phyloP scores from a whole-genome alignment of 2,113 vertebrate genomes.

The Vimba vimba region DNA sequence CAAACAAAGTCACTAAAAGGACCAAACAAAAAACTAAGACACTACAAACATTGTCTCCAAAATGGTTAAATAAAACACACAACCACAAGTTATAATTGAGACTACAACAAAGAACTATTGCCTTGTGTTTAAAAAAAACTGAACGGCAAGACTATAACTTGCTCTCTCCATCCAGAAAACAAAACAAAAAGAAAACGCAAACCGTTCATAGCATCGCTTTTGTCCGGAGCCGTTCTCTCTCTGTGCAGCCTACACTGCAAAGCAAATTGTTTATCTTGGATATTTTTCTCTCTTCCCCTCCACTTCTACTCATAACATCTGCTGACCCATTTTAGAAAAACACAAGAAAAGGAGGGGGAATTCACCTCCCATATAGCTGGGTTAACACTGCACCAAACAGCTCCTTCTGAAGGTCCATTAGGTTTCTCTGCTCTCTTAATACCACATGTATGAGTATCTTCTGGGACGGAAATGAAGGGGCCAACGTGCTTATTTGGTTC shows the following conservation, averaged over 20 bases:
- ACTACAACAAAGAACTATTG: slow-evolving; percentile 30
- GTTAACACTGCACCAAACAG: background rate
- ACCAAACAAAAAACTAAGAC: background rate
- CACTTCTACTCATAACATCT: slow-evolving; percentile 69
- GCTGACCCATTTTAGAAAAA: slow-evolving; percentile 79
- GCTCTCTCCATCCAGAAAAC: slow-evolving; percentile 11
- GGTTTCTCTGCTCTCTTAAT: background rate
- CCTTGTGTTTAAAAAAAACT: background rate
- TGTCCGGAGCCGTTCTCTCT: slow-evolving; percentile 35
- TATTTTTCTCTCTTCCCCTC: slow-evolving; percentile 54
- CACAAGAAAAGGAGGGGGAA: slow-evolving; percentile 62
- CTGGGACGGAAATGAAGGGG: slow-evolving; percentile 11
- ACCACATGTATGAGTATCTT: background rate
- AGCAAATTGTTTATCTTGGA: slow-evolving; percentile 73
- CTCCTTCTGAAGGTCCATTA: slow-evolving; percentile 10
- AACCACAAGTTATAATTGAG: background rate
- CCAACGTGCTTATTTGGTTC: slow-evolving; percentile 24
- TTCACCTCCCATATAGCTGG: slow-evolving; percentile 63
- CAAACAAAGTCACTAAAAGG: background rate
- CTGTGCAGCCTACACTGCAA: slow-evolving; percentile 63
- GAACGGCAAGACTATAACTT: slow-evolving; percentile 6
- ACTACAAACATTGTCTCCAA: background rate
- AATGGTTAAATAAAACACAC: background rate
- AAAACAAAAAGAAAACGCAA: slow-evolving; percentile 10
- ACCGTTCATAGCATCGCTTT: slow-evolving; percentile 5